Evolutionary conservation across 2,888 invertebrate genomes (phyloP).

Genomic region (Ennomos erosarius): DNA sequence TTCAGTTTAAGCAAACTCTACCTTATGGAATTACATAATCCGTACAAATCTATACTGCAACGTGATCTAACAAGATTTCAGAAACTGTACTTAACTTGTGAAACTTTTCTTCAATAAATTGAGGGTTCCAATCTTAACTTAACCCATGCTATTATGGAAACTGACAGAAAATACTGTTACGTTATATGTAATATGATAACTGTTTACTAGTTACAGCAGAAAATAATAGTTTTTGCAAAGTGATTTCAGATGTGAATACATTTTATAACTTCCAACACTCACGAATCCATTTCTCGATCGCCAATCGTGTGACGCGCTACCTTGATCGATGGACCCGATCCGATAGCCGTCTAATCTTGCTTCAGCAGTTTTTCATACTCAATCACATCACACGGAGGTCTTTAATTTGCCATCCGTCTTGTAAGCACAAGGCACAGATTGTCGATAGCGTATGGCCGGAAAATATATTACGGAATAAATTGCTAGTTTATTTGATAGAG

Average conservation of each 20-base stretch:
- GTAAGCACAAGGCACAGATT: constrained; percentile 44
- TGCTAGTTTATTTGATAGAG: constrained; percentile 12
- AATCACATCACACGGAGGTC: constrained; percentile 68
- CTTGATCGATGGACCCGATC: constrained; percentile 61
- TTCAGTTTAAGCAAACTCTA: no score
- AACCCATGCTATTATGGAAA: no score
- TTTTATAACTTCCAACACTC: constrained; percentile 14
- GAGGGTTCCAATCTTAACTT: no score
- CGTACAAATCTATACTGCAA: no score
- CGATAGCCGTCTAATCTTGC: constrained; percentile 65
- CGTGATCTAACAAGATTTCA: no score
- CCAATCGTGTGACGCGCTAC: constrained; percentile 20
- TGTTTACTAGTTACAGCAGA: no score
- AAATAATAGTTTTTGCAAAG: no score
- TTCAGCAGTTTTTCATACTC: constrained; percentile 78
- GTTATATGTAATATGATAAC: no score
- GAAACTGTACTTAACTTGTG: no score
- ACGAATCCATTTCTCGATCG: constrained; percentile 27
- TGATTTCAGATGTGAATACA: neutral
- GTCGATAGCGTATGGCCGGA: constrained; percentile 38
- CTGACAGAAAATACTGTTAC: no score
- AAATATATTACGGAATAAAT: constrained; percentile 21
- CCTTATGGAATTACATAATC: no score
- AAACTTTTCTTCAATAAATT: no score
- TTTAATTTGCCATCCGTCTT: constrained; percentile 80